Percentiles rank a stretch among this genome's conserved stretches.
Conservation (phyloP, 2,113 vertebrate genomes). For the Scortum barcoo region DNA sequence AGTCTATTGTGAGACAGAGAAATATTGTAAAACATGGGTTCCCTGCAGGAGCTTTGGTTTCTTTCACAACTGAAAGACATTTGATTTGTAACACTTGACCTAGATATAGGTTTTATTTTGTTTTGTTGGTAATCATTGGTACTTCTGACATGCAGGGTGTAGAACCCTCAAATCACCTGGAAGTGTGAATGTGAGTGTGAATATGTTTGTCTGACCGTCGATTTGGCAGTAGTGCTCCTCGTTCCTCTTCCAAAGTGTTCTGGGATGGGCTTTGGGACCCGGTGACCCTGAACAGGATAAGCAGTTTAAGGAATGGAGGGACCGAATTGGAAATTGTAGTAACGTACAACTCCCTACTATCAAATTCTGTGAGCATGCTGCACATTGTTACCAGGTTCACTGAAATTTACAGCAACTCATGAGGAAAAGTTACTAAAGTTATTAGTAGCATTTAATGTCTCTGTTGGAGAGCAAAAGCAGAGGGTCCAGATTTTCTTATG, state of each 20-base stretch:
- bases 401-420: background rate
- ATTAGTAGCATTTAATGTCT: background rate
- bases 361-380: background rate
- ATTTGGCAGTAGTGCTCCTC: background rate
- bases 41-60: background rate
- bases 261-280: background rate
- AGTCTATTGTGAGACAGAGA: background rate
- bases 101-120: no score
- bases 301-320: background rate
- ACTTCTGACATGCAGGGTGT: background rate
- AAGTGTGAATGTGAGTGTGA: background rate
- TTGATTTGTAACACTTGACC: no score
- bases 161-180: background rate
- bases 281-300: background rate
- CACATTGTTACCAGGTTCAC: background rate
- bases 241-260: background rate
- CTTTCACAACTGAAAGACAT: background rate
- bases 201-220: no score
- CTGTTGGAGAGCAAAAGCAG: no score
- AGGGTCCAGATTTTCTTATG: no score
- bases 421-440: background rate
- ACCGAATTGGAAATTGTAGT: background rate
- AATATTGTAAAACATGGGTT: conserved; percentile 4
- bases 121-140: no score
- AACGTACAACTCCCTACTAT: background rate